Percentiles rank a stretch among this genome's conserved stretches.
phyloP scores from a whole-genome alignment of 2,888 invertebrate species.

The Aleiodes alternator region DNA sequence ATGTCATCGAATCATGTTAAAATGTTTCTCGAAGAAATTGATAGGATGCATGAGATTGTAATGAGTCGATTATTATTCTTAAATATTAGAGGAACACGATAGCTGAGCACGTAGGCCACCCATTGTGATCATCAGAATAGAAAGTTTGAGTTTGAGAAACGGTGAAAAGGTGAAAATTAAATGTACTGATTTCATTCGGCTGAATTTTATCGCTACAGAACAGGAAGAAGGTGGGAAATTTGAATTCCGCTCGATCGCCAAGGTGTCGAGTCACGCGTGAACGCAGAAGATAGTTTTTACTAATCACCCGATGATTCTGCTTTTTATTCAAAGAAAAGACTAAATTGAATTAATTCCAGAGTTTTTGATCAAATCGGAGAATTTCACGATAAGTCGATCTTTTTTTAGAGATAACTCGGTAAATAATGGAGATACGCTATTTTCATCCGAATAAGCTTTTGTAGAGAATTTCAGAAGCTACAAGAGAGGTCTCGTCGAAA shows the following conservation, averaged over 20 bases:
- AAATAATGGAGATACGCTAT: no score
- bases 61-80: no score
- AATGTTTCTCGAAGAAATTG: no score
- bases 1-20: no score
- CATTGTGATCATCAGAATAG: constrained; percentile 56
- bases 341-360: no score
- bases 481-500: no score
- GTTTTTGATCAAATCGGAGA: no score
- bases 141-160: constrained; percentile 49
- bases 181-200: constrained; percentile 40
- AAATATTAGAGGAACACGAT: constrained; percentile 21
- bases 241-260: constrained; percentile 22
- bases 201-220: background rate
- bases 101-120: constrained; percentile 34
- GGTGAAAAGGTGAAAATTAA: constrained; percentile 54
- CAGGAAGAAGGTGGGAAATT: constrained; percentile 29
- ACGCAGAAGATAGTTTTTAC: constrained; percentile 21
- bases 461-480: no score
- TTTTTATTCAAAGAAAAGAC: constrained; percentile 2
- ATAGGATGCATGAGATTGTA: no score
- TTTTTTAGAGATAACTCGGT: no score
- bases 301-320: constrained; percentile 41
- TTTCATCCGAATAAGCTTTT: no score
- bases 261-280: constrained; percentile 46
- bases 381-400: no score